Conservation (phyloP, 2,797 vertebrate genomes). For the Tamandua tetradactyla region DNA sequence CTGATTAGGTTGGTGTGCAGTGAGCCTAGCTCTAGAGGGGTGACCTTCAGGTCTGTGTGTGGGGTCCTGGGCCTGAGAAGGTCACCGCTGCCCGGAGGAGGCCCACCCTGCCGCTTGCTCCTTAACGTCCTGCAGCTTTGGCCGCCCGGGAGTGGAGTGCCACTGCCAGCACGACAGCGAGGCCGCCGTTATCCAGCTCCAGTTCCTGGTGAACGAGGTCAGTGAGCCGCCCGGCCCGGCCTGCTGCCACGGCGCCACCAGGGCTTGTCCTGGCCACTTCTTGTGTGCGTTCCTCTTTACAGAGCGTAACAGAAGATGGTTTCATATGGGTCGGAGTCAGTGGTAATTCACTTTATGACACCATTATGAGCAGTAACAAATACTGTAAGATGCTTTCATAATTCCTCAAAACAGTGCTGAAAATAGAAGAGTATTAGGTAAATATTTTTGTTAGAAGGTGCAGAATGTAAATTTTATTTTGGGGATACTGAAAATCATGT, state of each 20-base stretch:
- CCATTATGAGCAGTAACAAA: background rate
- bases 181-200: constrained; percentile 97
- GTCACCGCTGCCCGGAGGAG: background rate
- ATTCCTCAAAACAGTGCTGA: background rate
- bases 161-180: constrained; percentile 98
- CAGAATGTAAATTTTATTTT: constrained; percentile 46
- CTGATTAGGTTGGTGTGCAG: background rate
- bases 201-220: constrained; percentile 99
- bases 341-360: constrained; percentile 23
- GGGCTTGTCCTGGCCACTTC: background rate
- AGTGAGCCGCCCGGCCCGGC: constrained; percentile 81
- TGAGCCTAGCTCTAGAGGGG: background rate
- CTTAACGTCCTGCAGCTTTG: constrained; percentile 94
- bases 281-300: background rate
- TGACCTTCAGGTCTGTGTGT: too few relatives aligned
- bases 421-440: constrained; percentile 40
- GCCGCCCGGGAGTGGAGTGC: constrained; percentile 97
- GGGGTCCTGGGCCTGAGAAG: too few relatives aligned
- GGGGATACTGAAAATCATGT: background rate
- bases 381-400: constrained; percentile 35
- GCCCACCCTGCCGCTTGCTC: constrained; percentile 75
- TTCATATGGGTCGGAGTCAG: background rate
- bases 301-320: constrained; percentile 12
- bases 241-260: too few relatives aligned
- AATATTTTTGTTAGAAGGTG: constrained; percentile 21